Conservation (phyloP, 2,113 vertebrate species). For the Nymphicus hollandicus region DNA sequence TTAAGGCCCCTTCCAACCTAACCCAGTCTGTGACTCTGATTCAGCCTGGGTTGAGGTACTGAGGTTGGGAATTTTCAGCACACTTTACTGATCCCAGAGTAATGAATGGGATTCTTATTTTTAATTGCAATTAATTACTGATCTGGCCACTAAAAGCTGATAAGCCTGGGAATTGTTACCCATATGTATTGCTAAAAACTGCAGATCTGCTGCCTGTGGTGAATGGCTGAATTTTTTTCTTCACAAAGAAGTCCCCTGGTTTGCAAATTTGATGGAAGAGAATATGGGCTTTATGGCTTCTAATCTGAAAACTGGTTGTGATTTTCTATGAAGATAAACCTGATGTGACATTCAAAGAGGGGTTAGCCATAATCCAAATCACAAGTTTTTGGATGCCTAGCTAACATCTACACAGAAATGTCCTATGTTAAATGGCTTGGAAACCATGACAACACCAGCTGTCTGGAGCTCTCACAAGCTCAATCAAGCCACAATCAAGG, state of each 20-base stretch:
- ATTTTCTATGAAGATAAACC: slow-evolving; percentile 35
- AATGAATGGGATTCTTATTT: neutral
- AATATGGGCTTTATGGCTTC: neutral
- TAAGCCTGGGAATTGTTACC: neutral
- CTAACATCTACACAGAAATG: slow-evolving; percentile 62
- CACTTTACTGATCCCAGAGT: neutral
- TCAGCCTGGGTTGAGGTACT: neutral
- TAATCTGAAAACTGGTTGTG: neutral
- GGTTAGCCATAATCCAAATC: slow-evolving; percentile 14
- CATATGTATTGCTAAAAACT: neutral
- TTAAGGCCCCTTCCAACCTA: neutral
- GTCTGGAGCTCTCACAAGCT: slow-evolving; percentile 69
- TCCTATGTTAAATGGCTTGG: slow-evolving; percentile 37
- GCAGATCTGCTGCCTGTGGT: neutral
- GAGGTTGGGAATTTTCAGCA: neutral
- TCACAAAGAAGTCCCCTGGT: neutral
- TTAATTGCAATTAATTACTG: neutral
- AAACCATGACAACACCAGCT: slow-evolving; percentile 72
- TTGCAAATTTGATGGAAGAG: neutral
- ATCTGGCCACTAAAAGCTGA: neutral
- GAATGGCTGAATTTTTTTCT: neutral
- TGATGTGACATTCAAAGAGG: slow-evolving; percentile 9
- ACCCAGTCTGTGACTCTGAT: neutral
- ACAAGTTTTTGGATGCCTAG: slow-evolving; percentile 61
- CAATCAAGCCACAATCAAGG: slow-evolving; percentile 77